These are phyloP conservation scores for Solenopsis invicta DNA, from an alignment of 1,140 invertebrate genomes.

Conservation along the genomic window DNA sequence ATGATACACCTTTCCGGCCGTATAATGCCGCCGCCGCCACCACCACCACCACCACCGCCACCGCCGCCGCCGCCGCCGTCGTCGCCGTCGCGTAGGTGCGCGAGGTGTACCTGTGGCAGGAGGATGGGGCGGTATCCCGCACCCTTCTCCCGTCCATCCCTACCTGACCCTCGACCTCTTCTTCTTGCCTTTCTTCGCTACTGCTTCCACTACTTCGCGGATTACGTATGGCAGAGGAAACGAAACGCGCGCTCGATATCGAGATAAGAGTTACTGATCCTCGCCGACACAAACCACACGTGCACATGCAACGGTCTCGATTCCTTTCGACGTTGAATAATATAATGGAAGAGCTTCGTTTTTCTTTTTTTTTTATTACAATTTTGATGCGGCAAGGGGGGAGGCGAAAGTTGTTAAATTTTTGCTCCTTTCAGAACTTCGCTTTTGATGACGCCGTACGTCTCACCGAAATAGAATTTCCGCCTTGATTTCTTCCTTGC, in stretches of 20 bases:
- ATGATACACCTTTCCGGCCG: constrained; percentile 65
- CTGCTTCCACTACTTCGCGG: constrained; percentile 36
- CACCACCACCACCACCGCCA: not conserved
- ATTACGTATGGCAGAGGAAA: constrained; percentile 44
- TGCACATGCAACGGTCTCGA: not conserved
- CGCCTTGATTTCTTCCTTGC: not conserved
- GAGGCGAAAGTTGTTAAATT: not conserved
- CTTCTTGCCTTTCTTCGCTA: not conserved
- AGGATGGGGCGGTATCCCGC: constrained; percentile 23
- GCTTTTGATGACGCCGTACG: not conserved
- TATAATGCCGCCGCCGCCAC: constrained; percentile 29
- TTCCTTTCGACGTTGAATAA: not conserved
- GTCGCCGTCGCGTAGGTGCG: constrained; percentile 33
- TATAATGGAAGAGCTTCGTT: not conserved
- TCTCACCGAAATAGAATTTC: not conserved
- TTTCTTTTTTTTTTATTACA: not conserved
- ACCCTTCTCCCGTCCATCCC: not conserved
- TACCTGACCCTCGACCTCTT: not conserved
- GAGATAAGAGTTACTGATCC: constrained; percentile 33
- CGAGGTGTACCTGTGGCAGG: constrained; percentile 18
- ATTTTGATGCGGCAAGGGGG: not conserved
- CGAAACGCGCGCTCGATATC: constrained; percentile 41
- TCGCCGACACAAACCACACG: not conserved
- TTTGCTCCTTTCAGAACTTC: not conserved
- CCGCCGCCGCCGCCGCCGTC: not conserved